Percentiles rank a stretch among this genome's conserved stretches.
Conservation (phyloP, 2,797 vertebrate species). For the Pempheris klunzingeri region DNA sequence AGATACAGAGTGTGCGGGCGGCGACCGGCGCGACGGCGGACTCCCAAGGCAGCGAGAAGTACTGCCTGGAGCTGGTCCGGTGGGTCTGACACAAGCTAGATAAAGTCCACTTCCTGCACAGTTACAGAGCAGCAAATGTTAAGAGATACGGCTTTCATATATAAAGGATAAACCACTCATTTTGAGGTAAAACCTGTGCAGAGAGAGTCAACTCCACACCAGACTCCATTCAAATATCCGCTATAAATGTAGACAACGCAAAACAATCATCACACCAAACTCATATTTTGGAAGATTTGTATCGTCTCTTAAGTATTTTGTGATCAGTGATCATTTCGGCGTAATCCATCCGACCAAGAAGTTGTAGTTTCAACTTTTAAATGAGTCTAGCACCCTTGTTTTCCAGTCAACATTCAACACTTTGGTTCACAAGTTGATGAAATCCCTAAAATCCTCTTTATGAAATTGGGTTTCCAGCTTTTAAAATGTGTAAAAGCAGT, state of each 20-base stretch:
- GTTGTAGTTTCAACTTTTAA: not conserved
- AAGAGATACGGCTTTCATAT: too few species aligned
- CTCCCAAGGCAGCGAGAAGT: constrained; percentile 69
- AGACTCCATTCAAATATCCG: constrained; percentile 3
- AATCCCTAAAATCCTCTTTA: not conserved
- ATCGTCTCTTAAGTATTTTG: not conserved
- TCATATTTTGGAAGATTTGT: not conserved
- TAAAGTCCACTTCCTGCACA: fast-evolving
- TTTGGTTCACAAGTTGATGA: not conserved
- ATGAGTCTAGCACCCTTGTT: not conserved
- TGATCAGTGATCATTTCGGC: not conserved
- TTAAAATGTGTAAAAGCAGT: not conserved
- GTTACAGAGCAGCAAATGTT: not conserved
- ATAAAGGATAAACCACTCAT: too few species aligned
- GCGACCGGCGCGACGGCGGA: constrained; percentile 50
- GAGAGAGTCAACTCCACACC: not conserved
- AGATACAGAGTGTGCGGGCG: constrained; percentile 59
- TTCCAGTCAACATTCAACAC: not conserved
- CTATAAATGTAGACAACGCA: not conserved
- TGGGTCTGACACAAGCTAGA: constrained; percentile 57
- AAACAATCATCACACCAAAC: fast-evolving
- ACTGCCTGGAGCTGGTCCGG: constrained; percentile 84
- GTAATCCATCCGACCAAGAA: not conserved
- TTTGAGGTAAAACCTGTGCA: too few species aligned
- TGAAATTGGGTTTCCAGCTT: not conserved